These are phyloP conservation scores for Harmothoe impar DNA, from an alignment of 2,888 invertebrate species.

Conservation along the genomic window DNA sequence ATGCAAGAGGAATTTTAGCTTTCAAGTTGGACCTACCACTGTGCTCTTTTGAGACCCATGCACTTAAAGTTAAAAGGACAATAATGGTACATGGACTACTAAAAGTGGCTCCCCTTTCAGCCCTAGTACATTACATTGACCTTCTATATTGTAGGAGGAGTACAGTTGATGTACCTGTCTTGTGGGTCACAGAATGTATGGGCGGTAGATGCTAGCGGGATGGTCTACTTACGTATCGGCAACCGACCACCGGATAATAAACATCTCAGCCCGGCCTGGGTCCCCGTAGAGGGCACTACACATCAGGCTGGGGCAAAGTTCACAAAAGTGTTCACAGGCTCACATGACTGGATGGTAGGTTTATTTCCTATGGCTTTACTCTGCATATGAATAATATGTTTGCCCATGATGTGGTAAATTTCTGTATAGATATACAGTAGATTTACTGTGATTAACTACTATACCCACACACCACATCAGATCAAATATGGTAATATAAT, in stretches of 20 bases:
- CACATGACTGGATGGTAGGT: slow-evolving; percentile 80
- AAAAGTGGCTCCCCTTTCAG: too few relatives aligned
- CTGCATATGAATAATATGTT: too few relatives aligned
- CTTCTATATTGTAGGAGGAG: slow-evolving; percentile 75
- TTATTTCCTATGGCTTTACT: not conserved
- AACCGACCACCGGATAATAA: slow-evolving; percentile 82
- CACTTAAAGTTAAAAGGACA: too few relatives aligned
- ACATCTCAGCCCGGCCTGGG: slow-evolving; percentile 84
- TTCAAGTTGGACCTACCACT: too few relatives aligned
- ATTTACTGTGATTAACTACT: too few relatives aligned
- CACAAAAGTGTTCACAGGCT: slow-evolving; percentile 79
- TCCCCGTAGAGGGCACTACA: slow-evolving; percentile 82
- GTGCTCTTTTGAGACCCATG: too few relatives aligned
- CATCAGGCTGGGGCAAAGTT: slow-evolving; percentile 76
- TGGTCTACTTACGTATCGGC: slow-evolving; percentile 84
- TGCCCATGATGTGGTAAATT: too few relatives aligned
- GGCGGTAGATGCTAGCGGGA: slow-evolving; percentile 84
- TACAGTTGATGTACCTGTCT: slow-evolving; percentile 83
- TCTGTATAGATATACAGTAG: slow-evolving; percentile 6
- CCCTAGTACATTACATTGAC: too few relatives aligned
- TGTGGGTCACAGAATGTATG: slow-evolving; percentile 84
- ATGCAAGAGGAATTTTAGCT: too few relatives aligned
- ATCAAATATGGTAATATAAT: too few relatives aligned
- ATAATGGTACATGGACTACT: too few relatives aligned
- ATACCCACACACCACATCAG: too few relatives aligned